Percentiles rank a stretch among this genome's conserved stretches.
Conservation (phyloP, 2,888 invertebrate species). For the Psylliodes chrysocephalus region DNA sequence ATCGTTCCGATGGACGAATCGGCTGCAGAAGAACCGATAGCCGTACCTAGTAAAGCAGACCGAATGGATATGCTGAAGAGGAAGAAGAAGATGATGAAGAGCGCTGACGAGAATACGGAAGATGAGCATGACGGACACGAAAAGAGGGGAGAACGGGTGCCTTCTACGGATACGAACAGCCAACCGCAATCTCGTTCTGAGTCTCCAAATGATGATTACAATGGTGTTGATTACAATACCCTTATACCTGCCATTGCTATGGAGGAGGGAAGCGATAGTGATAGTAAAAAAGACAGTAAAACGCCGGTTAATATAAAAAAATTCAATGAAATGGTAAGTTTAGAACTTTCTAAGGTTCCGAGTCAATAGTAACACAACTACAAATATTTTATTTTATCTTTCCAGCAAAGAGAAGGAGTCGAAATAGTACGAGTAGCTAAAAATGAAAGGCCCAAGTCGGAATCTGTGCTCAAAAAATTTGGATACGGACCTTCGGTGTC, state of each 20-base stretch:
- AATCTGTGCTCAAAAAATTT: slow-evolving; percentile 74
- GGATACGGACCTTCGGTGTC: slow-evolving; percentile 85
- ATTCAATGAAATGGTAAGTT: slow-evolving; percentile 46
- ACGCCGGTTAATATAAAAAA: slow-evolving; percentile 36
- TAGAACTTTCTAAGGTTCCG: no score
- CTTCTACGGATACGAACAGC: slow-evolving; percentile 53
- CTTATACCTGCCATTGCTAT: slow-evolving; percentile 62
- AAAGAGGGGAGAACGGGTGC: slow-evolving; percentile 58
- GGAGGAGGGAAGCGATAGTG: slow-evolving; percentile 55
- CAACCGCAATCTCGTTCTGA: slow-evolving; percentile 57
- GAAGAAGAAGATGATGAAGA: slow-evolving; percentile 60
- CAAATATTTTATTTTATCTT: slow-evolving; percentile 4
- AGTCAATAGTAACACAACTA: no score
- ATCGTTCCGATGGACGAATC: slow-evolving; percentile 72
- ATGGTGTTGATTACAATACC: slow-evolving; percentile 60
- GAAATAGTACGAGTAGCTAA: slow-evolving; percentile 46
- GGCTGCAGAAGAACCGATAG: slow-evolving; percentile 65
- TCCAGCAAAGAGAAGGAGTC: slow-evolving; percentile 42
- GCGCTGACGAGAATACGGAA: slow-evolving; percentile 27
- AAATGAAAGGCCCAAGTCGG: slow-evolving; percentile 60
- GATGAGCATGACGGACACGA: slow-evolving; percentile 55
- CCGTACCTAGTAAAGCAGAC: slow-evolving; percentile 58
- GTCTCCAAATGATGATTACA: slow-evolving; percentile 59
- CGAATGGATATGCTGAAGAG: slow-evolving; percentile 51
- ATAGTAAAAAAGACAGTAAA: slow-evolving; percentile 53